phyloP scores from a whole-genome alignment of 2,888 invertebrate genomes.

The Adela reaumurella region DNA sequence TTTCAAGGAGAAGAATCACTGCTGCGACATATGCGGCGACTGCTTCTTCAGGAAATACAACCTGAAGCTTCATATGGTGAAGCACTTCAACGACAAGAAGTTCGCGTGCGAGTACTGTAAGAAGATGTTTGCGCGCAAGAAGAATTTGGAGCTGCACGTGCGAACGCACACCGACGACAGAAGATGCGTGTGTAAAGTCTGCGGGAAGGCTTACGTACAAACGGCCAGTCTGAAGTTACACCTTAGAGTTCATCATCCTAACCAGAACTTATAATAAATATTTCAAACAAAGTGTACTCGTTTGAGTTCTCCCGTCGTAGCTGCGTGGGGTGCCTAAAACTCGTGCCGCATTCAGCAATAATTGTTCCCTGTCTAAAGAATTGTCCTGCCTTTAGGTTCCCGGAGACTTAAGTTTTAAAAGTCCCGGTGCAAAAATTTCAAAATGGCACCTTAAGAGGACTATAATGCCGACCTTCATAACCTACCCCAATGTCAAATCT shows the following conservation, averaged over 20 bases:
- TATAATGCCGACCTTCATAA: no score
- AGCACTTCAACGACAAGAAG: conserved; percentile 53
- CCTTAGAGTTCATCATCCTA: conserved; percentile 45
- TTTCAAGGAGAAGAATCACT: conserved; percentile 27
- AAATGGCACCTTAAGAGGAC: no score
- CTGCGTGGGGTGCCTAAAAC: no score
- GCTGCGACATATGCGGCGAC: conserved; percentile 36
- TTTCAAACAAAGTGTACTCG: no score
- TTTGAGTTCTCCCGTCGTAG: no score
- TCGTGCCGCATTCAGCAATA: no score
- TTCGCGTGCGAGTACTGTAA: conserved; percentile 54
- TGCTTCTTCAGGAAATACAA: conserved; percentile 37
- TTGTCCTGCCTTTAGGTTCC: no score
- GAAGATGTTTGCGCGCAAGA: conserved; percentile 56
- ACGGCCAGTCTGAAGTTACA: conserved; percentile 55
- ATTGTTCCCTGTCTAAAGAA: no score
- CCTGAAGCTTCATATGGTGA: conserved; percentile 50
- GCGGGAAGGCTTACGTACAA: conserved; percentile 55
- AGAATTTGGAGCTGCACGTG: conserved; percentile 50
- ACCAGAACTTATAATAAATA: conserved; percentile 7
- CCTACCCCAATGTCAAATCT: no score
- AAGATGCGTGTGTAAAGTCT: conserved; percentile 48
- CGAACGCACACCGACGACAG: conserved; percentile 55
- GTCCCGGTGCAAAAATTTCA: no score
- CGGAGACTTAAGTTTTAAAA: no score